Conservation (phyloP, 1,140 invertebrate genomes). For the Drosophila ironensis region DNA sequence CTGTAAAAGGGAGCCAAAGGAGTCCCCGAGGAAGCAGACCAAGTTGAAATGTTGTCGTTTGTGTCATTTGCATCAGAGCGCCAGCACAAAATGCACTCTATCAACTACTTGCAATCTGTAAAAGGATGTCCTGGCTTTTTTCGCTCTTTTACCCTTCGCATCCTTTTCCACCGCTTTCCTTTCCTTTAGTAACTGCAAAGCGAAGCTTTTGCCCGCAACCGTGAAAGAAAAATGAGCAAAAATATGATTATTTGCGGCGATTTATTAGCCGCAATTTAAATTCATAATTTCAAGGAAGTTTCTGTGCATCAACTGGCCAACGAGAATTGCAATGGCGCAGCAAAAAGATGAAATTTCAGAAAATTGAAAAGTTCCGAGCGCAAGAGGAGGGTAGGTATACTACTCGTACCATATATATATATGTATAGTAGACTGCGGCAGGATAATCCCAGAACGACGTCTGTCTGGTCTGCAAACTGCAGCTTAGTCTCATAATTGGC, state of each 20-base stretch:
- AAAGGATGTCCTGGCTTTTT: slow-evolving; percentile 26
- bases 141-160: neutral
- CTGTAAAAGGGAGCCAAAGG: slow-evolving; percentile 1
- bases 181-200: neutral
- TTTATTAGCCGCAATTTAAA: slow-evolving; percentile 74
- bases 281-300: slow-evolving; percentile 71
- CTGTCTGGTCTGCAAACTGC: slow-evolving; percentile 55
- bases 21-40: slow-evolving; percentile 23
- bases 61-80: slow-evolving; percentile 43
- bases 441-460: slow-evolving; percentile 64
- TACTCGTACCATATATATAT: too few species aligned
- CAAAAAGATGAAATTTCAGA: slow-evolving; percentile 7
- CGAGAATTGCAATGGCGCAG: neutral
- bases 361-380: neutral
- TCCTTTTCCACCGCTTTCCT: neutral
- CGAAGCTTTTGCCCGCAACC: neutral
- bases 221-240: slow-evolving; percentile 30
- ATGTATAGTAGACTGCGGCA: neutral
- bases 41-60: slow-evolving; percentile 52
- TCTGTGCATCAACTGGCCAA: slow-evolving; percentile 10
- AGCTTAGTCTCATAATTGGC: slow-evolving; percentile 72
- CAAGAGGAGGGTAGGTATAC: neutral
- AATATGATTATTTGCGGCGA: slow-evolving; percentile 51
- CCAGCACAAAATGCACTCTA: slow-evolving; percentile 64
- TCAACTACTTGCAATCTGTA: slow-evolving; percentile 59